phyloP scores from a whole-genome alignment of 2,113 vertebrate species.

The Carollia perspicillata region DNA sequence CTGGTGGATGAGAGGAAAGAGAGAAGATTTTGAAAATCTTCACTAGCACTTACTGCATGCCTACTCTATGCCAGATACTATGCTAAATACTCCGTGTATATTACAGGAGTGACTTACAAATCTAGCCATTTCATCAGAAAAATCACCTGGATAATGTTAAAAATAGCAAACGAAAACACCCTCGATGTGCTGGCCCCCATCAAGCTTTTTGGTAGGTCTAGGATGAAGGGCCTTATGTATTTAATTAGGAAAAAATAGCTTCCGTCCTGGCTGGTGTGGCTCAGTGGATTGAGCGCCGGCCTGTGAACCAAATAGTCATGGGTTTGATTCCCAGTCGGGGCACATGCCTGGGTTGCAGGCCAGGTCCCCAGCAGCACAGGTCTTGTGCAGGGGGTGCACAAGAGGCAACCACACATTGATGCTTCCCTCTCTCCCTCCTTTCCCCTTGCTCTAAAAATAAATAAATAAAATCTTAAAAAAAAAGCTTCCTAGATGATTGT shows the following conservation, averaged over 20 bases:
- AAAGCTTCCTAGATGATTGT: neutral
- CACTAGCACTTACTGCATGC: neutral
- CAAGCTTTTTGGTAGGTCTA: neutral
- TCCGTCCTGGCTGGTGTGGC: too few species aligned
- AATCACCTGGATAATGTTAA: neutral
- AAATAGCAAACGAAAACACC: neutral
- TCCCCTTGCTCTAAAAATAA: too few species aligned
- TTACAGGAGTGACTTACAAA: neutral
- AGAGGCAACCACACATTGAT: too few species aligned
- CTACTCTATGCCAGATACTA: neutral
- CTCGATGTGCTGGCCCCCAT: neutral
- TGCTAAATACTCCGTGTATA: neutral
- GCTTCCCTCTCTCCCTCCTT: too few species aligned
- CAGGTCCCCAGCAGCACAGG: too few species aligned
- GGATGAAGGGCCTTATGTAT: neutral
- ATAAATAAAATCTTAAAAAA: neutral
- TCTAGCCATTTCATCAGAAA: constrained; percentile 22
- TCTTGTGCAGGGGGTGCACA: too few species aligned
- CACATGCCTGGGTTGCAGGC: too few species aligned
- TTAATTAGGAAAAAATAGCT: neutral
- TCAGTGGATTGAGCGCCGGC: too few species aligned
- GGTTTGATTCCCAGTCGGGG: too few species aligned
- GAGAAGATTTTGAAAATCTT: neutral
- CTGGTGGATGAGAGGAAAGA: neutral
- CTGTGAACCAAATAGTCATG: too few species aligned